Base-by-base conservation (phyloP, 2,888 invertebrate species). In the Ashinkailepas kermadecensis region DNA sequence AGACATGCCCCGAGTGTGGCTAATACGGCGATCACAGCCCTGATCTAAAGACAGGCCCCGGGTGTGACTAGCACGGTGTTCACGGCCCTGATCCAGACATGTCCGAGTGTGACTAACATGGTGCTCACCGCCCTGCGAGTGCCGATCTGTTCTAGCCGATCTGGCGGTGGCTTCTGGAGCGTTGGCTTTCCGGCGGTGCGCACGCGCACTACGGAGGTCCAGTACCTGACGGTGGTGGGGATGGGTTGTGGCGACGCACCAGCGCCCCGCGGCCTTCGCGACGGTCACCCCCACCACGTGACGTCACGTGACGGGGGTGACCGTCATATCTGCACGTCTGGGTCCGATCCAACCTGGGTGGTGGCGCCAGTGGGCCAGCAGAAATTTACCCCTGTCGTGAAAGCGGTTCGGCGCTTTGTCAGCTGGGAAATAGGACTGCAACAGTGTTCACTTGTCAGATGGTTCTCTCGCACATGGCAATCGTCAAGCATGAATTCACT, bases 181-280 rank as follows among this genome's bases (percentile, higher is more conserved):
- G 15, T 25, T 80, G 57, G 80, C 59, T 80, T 0, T 21, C 13
- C 57, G 11, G 21, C n/a, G 54, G 25, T 1, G n/a, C n/a, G 59
- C 59, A 58, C 58, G 57, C 8, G 62, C 62, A 25, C 12, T 23
- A 13, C n/a, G 11, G 18, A 23, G 23, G 21, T 23, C 39, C 4
- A 39, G 39, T 4, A 39, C 80, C 23, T 25, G 25, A 18, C 56
- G 10, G n/a, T 23, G 81, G 25, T 54, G 62, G 62, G 70, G 70
- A 39, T 70, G 70, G 70, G 70, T 15, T 39, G 70, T 15, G 70
- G 70, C 70, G 39, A 70, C 21, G 70, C 39, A 70, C 70, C 70
- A 70, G 70, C 39, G 39, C 39, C 7, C 70, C 39, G 70, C 15
- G 13, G 39, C 1, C 39, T 39, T 25, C 1, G 8, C 7, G 70